A percentile compares a stretch with the other conserved stretches of the same genome.
These are phyloP conservation scores for Hesperia comma DNA, from an alignment of 2,888 invertebrate species.

Conservation along the genomic window DNA sequence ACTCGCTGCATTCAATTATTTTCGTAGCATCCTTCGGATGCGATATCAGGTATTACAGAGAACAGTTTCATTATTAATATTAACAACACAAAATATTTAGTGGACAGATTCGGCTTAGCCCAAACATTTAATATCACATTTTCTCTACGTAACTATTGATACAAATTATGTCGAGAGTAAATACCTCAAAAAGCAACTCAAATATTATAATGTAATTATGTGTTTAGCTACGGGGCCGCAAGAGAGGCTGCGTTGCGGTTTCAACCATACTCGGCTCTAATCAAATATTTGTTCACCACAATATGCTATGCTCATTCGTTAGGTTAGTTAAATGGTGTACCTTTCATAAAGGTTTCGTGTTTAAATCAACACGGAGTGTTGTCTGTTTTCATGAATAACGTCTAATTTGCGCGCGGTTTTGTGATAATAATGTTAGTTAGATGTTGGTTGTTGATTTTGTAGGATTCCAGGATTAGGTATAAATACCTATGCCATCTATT, in stretches of 20 bases:
- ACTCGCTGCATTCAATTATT: too few relatives aligned
- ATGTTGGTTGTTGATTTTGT: not conserved
- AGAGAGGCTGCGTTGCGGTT: slow-evolving; percentile 4
- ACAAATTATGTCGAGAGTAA: not conserved
- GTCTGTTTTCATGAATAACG: slow-evolving; percentile 36
- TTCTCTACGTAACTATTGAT: not conserved
- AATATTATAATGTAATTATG: slow-evolving; percentile 21
- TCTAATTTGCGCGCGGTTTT: slow-evolving; percentile 28
- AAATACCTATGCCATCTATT: too few relatives aligned
- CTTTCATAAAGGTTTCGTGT: slow-evolving; percentile 41
- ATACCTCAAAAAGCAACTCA: slow-evolving; percentile 14
- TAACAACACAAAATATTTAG: too few relatives aligned
- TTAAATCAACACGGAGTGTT: slow-evolving; percentile 44
- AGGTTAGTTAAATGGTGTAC: slow-evolving; percentile 33
- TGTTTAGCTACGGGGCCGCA: slow-evolving; percentile 21
- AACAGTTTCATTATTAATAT: too few relatives aligned
- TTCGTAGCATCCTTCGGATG: too few relatives aligned
- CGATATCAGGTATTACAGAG: too few relatives aligned
- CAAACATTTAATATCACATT: not conserved
- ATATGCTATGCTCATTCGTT: slow-evolving; percentile 39
- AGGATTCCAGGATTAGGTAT: not conserved
- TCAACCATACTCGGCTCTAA: slow-evolving; percentile 26
- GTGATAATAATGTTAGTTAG: slow-evolving; percentile 8
- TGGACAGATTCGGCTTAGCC: too few relatives aligned
- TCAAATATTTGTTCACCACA: slow-evolving; percentile 36